Percentiles rank a stretch among this genome's conserved stretches.
These are phyloP conservation scores for Ophioninae sp. DNA, from an alignment of 2,888 invertebrate species.

Conservation along the genomic window DNA sequence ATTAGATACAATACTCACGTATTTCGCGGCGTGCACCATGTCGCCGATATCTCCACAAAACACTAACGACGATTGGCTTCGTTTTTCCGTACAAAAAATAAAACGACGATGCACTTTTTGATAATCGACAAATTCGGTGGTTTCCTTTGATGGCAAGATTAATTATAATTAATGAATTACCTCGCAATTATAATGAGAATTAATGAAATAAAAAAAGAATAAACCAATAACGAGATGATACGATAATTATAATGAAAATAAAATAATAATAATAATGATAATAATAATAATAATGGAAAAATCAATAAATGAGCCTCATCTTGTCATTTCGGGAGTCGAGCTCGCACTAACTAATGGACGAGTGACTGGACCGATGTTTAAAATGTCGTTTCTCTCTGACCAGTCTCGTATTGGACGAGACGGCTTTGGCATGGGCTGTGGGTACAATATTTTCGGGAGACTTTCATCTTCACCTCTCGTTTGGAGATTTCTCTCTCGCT, in stretches of 20 bases:
- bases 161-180: neutral
- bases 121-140: neutral
- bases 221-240: neutral
- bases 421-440: constrained; percentile 9
- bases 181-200: neutral
- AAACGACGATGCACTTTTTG: neutral
- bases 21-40: constrained; percentile 22
- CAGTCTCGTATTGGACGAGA: constrained; percentile 42
- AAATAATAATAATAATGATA: neutral
- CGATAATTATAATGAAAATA: constrained; percentile 2
- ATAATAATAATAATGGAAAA: constrained; percentile 2
- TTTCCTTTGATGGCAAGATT: neutral
- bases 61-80: constrained; percentile 24
- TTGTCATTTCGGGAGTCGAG: constrained; percentile 49
- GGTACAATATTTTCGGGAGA: constrained; percentile 52
- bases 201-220: neutral
- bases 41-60: neutral
- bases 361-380: constrained; percentile 43
- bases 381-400: constrained; percentile 46
- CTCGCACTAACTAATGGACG: constrained; percentile 55
- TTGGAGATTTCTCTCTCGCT: neutral
- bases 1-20: constrained; percentile 36
- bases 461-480: constrained; percentile 58
- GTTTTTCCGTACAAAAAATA: neutral
- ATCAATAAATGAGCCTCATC: constrained; percentile 39